phyloP scores from a whole-genome alignment of 2,113 vertebrate genomes.

The Mesitornis unicolor region DNA sequence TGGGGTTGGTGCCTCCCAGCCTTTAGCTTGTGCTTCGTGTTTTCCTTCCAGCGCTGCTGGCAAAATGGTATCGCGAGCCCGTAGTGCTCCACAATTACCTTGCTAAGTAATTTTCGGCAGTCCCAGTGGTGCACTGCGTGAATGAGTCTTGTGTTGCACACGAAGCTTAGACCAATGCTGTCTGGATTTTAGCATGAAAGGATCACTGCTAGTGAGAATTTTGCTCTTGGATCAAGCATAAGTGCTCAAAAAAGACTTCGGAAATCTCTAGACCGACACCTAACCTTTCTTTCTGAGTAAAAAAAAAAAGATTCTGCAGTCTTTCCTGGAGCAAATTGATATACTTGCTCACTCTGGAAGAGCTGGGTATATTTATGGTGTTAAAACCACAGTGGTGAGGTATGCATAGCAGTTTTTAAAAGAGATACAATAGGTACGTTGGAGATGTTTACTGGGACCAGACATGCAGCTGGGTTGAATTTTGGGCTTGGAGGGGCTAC shows the following conservation, averaged over 20 bases:
- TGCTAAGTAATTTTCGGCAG: background rate
- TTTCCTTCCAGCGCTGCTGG: background rate
- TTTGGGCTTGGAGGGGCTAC: background rate
- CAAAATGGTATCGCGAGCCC: background rate
- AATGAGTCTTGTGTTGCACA: background rate
- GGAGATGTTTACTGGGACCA: background rate
- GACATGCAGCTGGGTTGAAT: background rate
- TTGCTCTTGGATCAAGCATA: background rate
- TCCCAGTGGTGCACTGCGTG: background rate
- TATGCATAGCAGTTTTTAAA: background rate
- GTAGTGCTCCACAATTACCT: background rate
- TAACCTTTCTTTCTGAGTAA: background rate
- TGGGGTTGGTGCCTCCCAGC: background rate
- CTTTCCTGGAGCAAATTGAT: background rate
- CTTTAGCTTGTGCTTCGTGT: accelerated
- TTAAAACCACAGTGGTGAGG: background rate
- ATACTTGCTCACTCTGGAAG: accelerated
- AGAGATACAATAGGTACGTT: background rate
- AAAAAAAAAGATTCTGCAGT: too few species aligned
- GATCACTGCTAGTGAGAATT: background rate
- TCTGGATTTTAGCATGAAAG: background rate
- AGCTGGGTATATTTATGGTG: background rate
- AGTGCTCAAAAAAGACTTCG: background rate
- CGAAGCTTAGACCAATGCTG: background rate
- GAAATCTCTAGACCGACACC: background rate